These are phyloP conservation scores for Spodoptera litura DNA, from an alignment of 1,140 invertebrate genomes.

Conservation along the genomic window DNA sequence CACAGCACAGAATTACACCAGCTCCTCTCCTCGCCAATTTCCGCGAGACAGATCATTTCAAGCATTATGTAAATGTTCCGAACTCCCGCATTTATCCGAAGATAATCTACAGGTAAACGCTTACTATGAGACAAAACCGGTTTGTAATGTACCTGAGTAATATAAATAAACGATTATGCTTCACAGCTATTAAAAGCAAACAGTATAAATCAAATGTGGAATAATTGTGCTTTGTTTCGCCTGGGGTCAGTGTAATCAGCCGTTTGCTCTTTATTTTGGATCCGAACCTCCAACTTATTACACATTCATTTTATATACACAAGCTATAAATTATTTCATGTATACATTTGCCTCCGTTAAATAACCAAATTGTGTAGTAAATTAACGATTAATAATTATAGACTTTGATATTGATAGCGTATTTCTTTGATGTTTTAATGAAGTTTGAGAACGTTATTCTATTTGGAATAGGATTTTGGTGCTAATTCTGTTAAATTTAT, in stretches of 20 bases:
- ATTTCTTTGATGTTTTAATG: conserved; percentile 44
- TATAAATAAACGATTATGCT: conserved; percentile 64
- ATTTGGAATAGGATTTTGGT: conserved; percentile 33
- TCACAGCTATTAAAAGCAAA: conserved; percentile 71
- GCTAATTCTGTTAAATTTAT: conserved; percentile 31
- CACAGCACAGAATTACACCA: conserved; percentile 14
- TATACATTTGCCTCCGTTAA: conserved; percentile 45
- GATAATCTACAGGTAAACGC: conserved; percentile 41
- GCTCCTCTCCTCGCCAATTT: conserved; percentile 6
- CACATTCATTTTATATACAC: conserved; percentile 46
- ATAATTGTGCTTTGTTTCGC: conserved; percentile 74
- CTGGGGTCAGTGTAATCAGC: conserved; percentile 71
- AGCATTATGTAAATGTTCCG: conserved; percentile 26
- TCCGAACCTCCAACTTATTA: conserved; percentile 56
- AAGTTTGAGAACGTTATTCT: conserved; percentile 16
- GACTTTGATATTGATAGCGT: conserved; percentile 36
- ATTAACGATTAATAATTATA: conserved; percentile 48
- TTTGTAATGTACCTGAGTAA: conserved; percentile 53
- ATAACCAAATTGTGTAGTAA: conserved; percentile 42
- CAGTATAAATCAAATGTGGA: conserved; percentile 72
- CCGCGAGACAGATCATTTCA: conserved; percentile 23
- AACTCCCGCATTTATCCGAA: conserved; percentile 28
- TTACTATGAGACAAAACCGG: conserved; percentile 25
- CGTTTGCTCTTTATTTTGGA: conserved; percentile 66
- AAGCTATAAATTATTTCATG: conserved; percentile 41